Base-by-base conservation (phyloP, 2,797 vertebrate species). In the Poliocrania exsul region DNA sequence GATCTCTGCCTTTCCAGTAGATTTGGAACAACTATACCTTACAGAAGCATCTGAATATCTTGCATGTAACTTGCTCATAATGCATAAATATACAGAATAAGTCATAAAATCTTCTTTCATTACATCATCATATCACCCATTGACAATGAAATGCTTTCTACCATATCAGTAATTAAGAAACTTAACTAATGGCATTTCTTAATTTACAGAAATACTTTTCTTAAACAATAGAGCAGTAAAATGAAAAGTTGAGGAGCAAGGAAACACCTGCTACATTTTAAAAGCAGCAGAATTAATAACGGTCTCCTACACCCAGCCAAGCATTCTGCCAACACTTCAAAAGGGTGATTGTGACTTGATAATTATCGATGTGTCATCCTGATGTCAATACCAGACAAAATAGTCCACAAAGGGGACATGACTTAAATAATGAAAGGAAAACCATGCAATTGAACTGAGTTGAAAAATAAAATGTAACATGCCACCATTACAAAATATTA, bases 281-380 rank as follows among this genome's bases (percentile, higher is more conserved):
- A 56, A 33, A 92, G 35, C 14, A 67, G 57, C 25, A 56, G 31
- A 81, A 66, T 71, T 65, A 80, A 67, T 53, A 80, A 33, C 61
- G 26, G 14, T 57, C 11, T 78, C 33, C 44, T 9, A 11, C 25
- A 56, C 8, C 33, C 37, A 62, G 28, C 19, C 37, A 82, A 87
- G 44, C 40, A 47, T 77, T 86, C 56, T 95, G 64, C 75, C 72
- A 93, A n/a, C 42, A 44, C 65, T 89, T 95, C 79, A 69, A 74
- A 90, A 82, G 44, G 35, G 18, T 74, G 85, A 71, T 31, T 74
- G 38, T 58, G 75, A 64, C 69, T 80, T 70, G 28, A 29, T 81
- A 89, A 85, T 87, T 87, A 74, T 25, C 77, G 26, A 61, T 38
- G 20, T 82, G 42, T 78, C 44, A 61, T 80, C 13, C 11, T 85